A percentile compares a stretch with the other conserved stretches of the same genome.
phyloP scores from a whole-genome alignment of 2,113 vertebrate species.

The Nestor notabilis region DNA sequence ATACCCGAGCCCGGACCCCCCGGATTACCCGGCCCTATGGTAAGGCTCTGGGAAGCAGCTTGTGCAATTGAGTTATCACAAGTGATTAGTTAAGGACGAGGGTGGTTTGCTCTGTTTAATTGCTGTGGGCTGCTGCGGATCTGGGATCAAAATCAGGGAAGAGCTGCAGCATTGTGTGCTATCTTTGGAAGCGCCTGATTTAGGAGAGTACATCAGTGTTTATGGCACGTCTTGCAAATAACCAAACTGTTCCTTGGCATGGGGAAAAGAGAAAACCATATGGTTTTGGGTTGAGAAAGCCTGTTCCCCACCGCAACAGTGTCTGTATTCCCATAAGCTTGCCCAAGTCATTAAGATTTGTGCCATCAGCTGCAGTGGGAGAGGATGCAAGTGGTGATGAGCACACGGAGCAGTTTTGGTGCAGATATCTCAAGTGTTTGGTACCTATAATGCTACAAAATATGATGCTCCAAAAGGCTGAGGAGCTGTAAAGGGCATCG shows the following conservation, averaged over 20 bases:
- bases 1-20: constrained; percentile 90
- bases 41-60: constrained; percentile 34
- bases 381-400: neutral
- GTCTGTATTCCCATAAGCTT: neutral
- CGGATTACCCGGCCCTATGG: constrained; percentile 84
- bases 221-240: neutral
- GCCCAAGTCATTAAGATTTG: neutral
- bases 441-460: neutral
- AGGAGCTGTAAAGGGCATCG: neutral
- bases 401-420: neutral
- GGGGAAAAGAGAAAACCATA: neutral
- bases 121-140: neutral
- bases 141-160: neutral
- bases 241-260: neutral
- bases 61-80: fast-evolving
- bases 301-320: fast-evolving
- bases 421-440: neutral
- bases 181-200: neutral
- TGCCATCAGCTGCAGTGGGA: neutral
- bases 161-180: fast-evolving
- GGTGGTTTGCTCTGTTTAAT: neutral
- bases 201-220: fast-evolving
- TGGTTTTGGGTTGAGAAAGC: neutral
- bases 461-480: neutral
- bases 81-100: neutral